Evolutionary conservation across 2,888 invertebrate genomes (phyloP).

Genomic region (Plusia festucae): DNA sequence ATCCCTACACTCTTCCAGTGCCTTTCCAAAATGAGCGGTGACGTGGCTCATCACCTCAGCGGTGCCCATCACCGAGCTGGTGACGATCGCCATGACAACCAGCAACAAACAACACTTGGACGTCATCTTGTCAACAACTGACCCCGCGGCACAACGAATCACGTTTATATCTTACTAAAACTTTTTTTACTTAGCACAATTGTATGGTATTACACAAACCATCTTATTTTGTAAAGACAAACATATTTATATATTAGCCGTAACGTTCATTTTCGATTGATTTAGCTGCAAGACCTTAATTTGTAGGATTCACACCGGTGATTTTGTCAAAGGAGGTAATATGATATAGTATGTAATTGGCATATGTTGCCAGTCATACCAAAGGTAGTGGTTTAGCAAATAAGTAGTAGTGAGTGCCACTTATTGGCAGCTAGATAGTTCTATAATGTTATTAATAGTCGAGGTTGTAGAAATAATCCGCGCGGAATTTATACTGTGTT

Average conservation of each 20-base stretch:
- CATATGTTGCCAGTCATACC: conserved; percentile 56
- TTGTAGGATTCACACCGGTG: conserved; percentile 33
- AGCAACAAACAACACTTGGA: conserved; percentile 56
- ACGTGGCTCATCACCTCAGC: conserved; percentile 87
- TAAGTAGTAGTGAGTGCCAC: conserved; percentile 31
- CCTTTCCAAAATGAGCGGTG: conserved; percentile 83
- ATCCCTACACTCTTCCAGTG: conserved; percentile 80
- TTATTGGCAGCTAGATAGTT: conserved; percentile 20
- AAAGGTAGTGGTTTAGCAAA: conserved; percentile 52
- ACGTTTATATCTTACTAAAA: conserved; percentile 59
- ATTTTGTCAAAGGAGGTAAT: conserved; percentile 57
- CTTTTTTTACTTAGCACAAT: conserved; percentile 61
- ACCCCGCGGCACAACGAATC: conserved; percentile 16
- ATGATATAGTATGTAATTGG: conserved; percentile 44
- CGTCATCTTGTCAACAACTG: conserved; percentile 42
- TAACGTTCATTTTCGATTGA: conserved; percentile 34
- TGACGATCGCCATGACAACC: conserved; percentile 59
- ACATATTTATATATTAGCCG: conserved; percentile 12
- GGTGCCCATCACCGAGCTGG: conserved; percentile 66
- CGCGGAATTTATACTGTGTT: conserved; percentile 34
- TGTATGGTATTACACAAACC: conserved; percentile 49
- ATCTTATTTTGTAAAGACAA: neutral
- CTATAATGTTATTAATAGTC: conserved; percentile 37
- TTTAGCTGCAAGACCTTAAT: neutral
- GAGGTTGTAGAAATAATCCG: neutral